Base-by-base conservation (phyloP, 2,888 invertebrate species). In the Drosophila austrosaltans region DNA sequence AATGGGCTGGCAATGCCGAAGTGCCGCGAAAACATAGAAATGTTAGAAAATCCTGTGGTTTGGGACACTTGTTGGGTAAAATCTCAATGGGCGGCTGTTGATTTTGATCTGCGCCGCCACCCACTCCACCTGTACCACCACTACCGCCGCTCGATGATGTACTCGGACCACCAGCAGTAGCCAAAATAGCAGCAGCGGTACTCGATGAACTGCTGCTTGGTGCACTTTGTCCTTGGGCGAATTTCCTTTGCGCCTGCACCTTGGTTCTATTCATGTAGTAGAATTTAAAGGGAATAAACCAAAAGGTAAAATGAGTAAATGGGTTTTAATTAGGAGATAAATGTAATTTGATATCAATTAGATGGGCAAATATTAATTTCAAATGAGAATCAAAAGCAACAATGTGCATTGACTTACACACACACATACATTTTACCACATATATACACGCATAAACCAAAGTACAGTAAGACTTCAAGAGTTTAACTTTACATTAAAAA, bases 241-340 rank as follows among this genome's bases (percentile, higher is more conserved):
- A 97, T 93, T 97, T 97, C 73, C 97, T 93, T 92, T 97, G 97
- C 53, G 97, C 97, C 91, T 96, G 96, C 68, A 97, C 96, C 93
- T 96, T 96, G 54, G 95, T 95, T 91, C 96, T 96, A 92, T 40
- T 40, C n/a, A 42, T 16, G 16, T 16, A 25, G 6, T 30, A 30
- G 30, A 48, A 48, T 48, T 2, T 6, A 53, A 10, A 72, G 39
- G 30, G 25, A 7, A 30, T 22, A 22, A 48, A 53, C 16, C 30
- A 7, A 25, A 20, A 69, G 28, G 64, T 10, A 64, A 30, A 39
- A 63, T 58, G 59, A 63, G 22, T 74, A 69, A 75, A 76, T 72
- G 44, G 63, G 36, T 73, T 84, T 69, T 76, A 74, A 87, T 81
- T 81, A 75, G 53, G 58, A 68, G 42, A 2, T 10, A 12, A 48